Evolutionary conservation across 2,888 invertebrate species (phyloP), one percentile per base, ranked within the genome.

Genomic region (Sisyra terminalis): DNA sequence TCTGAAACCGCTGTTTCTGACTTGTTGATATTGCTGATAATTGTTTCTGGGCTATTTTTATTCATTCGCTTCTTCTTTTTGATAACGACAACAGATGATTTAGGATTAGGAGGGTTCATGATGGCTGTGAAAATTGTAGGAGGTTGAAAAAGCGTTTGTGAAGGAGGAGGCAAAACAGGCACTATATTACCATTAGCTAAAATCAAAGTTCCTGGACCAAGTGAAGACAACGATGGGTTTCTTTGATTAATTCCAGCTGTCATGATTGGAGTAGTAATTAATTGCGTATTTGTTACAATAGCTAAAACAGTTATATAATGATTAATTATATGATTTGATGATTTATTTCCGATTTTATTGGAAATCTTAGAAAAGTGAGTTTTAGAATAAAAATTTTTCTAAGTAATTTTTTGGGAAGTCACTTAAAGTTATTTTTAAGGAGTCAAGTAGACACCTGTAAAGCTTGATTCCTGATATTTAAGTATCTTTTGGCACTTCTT

Each of bases 121-220:
- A 51, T 35, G 7, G 52, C 50, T 17, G 55, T 50, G 44, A 52
- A 42, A 30, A 53, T 42, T 17, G 53, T 46, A 5, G 48, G 47
- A 6, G 46, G 39, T 24, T 51, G 46, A 29, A 50, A 48, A 16
- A 50, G 45, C 10, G 30, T 17, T 3, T 49, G 47, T 29, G 55
- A 48, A 36, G 56, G 48, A 31, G 52, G 51, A 11, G 55, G 55
- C 41, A 59, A 44, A 16, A 62, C 50, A 11, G 61, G 61, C 38
- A 62, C 48, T 29, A 61, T 50, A 40, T 54, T 57, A 24, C 61
- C 61, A 46, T 62, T 62, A 3, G 61, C 54, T 42, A 63, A 48
- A 37, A 63, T 55, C 46, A 65, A 50, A 9, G 63, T 60, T 43
- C 61, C 61, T 8, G 61, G 55, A 29, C 59, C 57, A 35, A 63